These are phyloP conservation scores for Aurelia sp. DNA, from an alignment of 30 jellyfish, hydroid and myxozoan genomes.

Conservation along the genomic window DNA sequence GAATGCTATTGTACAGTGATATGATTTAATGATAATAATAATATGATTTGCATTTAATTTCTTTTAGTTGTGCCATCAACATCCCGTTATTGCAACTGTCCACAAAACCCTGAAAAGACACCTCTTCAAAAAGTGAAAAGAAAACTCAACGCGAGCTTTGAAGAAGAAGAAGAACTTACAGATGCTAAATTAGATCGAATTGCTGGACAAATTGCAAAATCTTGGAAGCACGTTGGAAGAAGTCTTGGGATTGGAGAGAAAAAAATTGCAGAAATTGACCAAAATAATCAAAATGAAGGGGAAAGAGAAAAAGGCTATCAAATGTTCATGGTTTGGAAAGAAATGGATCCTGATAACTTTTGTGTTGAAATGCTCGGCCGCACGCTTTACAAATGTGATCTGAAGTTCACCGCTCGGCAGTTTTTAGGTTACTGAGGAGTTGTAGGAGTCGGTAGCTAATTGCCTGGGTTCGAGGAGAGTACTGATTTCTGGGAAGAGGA, in stretches of 20 bases:
- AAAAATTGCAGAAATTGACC: conserved; percentile 77
- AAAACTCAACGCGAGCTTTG: conserved; percentile 42
- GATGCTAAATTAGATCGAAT: conserved; percentile 81
- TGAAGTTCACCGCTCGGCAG: conserved; percentile 80
- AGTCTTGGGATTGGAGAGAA: conserved; percentile 63
- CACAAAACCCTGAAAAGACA: conserved; percentile 54
- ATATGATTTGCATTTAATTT: not conserved
- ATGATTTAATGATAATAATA: no score
- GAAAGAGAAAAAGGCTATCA: conserved; percentile 96
- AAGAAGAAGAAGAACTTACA: conserved; percentile 32
- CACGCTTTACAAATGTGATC: conserved; percentile 69
- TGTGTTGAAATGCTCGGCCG: conserved; percentile 25
- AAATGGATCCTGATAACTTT: conserved; percentile 85
- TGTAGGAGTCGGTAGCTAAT: no score
- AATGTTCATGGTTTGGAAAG: conserved; percentile 92
- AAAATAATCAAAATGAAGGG: conserved; percentile 67
- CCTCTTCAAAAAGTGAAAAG: conserved; percentile 76
- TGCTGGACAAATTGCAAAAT: conserved; percentile 72
- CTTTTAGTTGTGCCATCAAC: conserved; percentile 4
- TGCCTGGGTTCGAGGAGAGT: no score
- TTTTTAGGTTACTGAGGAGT: conserved; percentile 28
- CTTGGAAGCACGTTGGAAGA: conserved; percentile 91
- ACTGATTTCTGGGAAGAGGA: no score
- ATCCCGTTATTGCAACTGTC: conserved; percentile 57
- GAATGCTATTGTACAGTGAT: no score